Conservation (phyloP, 2,113 vertebrate genomes). For the Myotis davidii region DNA sequence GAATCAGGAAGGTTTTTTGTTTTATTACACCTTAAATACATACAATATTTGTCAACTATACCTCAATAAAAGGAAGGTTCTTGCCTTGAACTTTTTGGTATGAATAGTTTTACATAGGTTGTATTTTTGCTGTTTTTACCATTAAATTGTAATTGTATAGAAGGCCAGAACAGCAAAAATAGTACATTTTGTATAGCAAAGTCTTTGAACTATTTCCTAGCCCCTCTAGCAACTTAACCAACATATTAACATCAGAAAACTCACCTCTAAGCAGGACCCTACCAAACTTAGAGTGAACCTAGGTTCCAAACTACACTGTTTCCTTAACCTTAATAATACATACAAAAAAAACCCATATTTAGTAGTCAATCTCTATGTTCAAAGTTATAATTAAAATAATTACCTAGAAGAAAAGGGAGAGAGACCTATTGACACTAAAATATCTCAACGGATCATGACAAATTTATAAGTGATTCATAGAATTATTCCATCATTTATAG, state of each 20-base stretch:
- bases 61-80: neutral
- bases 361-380: neutral
- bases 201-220: slow-evolving; percentile 20
- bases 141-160: slow-evolving; percentile 7
- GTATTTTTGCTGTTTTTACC: neutral
- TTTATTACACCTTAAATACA: neutral
- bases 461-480: slow-evolving; percentile 16
- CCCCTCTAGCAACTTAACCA: slow-evolving; percentile 1
- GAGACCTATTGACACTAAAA: slow-evolving; percentile 11
- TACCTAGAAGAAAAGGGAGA: slow-evolving; percentile 29
- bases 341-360: neutral
- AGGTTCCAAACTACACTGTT: slow-evolving; percentile 3
- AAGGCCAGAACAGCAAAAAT: slow-evolving; percentile 33
- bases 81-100: neutral
- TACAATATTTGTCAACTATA: neutral
- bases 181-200: slow-evolving; percentile 15
- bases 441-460: neutral
- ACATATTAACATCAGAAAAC: slow-evolving; percentile 11
- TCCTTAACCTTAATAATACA: slow-evolving; percentile 24
- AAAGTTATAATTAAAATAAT: slow-evolving; percentile 43
- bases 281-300: neutral
- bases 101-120: neutral
- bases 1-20: neutral
- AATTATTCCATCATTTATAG: slow-evolving; percentile 27
- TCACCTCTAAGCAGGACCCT: neutral